Evolutionary conservation across 1,140 invertebrate species (phyloP), one percentile per base, ranked within the genome.

Genomic region (Saccostrea glomerata): DNA sequence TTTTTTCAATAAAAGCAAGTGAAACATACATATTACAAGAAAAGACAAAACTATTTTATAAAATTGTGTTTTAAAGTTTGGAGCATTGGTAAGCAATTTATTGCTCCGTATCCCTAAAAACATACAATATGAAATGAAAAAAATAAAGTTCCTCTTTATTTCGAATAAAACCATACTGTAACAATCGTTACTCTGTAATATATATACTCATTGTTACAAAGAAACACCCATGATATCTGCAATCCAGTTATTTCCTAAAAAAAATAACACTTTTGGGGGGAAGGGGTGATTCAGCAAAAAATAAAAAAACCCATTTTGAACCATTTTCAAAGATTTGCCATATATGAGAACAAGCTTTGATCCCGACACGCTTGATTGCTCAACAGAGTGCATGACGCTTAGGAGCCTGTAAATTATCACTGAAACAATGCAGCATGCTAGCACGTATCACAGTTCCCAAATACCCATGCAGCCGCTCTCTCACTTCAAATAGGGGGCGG

Each of bases 381-480:
- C 82, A 84, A 84, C 23, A 56, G 82, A 56, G 82, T 84, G 82
- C 82, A 84, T 56, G 54, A 55, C 54, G 82, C 82, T 84, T 25
- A 84, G 82, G 82, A 84, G 82, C 82, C 82, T 54, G 82, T 84
- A 84, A 84, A 55, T 84, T 55, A 55, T 84, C 54, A 54, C 17
- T 84, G 82, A 84, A 84, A 84, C 82, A 84, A 84, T 84, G 82
- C 82, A 84, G 82, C 82, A 84, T 84, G 82, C 82, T 84, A 84
- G 82, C 82, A 84, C 54, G 82, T 23, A 55, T 84, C 82, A 84
- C 82, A 84, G 82, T 54, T 54, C 82, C 82, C 82, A 84, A 54
- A 54, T 73, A 84, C 82, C 82, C 82, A 84, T 84, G 82, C 82
- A 84, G 40, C 82, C 54, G 54, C 17, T 56, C 40, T 84, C 17